These are phyloP conservation scores for Catharus ustulatus DNA, from an alignment of 2,797 vertebrate genomes.

Conservation along the genomic window DNA sequence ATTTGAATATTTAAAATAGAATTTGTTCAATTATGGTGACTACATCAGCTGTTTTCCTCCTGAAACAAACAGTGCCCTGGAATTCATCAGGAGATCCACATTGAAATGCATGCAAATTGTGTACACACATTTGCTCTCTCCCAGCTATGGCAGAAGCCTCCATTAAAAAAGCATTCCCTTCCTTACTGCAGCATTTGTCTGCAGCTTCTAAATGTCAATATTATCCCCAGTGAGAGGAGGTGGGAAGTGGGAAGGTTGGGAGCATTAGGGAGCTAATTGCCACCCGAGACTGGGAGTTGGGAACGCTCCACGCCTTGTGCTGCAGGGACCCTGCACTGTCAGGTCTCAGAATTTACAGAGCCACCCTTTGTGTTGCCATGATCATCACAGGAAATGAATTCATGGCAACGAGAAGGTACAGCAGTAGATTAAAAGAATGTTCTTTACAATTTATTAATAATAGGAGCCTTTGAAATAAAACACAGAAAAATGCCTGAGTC, in stretches of 20 bases:
- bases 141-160: not conserved
- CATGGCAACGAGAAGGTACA: not conserved
- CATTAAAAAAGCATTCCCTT: conserved; percentile 69
- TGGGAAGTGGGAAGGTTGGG: conserved; percentile 67
- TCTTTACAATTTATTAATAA: conserved; percentile 35
- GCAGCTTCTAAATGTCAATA: conserved; percentile 76
- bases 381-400: not conserved
- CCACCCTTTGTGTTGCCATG: not conserved
- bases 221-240: conserved; percentile 53
- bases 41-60: not conserved
- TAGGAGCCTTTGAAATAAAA: conserved; percentile 4
- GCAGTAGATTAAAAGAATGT: not conserved
- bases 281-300: conserved; percentile 14
- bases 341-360: not conserved
- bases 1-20: not conserved
- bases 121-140: conserved; percentile 6
- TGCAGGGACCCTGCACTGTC: not conserved
- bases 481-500: not conserved
- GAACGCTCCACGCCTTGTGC: conserved; percentile 8
- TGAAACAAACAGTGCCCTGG: conserved; percentile 4
- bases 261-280: conserved; percentile 63
- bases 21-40: not conserved
- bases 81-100: conserved; percentile 15
- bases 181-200: conserved; percentile 38
- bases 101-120: conserved; percentile 50